Percentiles rank a stretch among this genome's conserved stretches.
These are phyloP conservation scores for Aviceda subcristata DNA, from an alignment of 2,113 vertebrate species.

Conservation along the genomic window DNA sequence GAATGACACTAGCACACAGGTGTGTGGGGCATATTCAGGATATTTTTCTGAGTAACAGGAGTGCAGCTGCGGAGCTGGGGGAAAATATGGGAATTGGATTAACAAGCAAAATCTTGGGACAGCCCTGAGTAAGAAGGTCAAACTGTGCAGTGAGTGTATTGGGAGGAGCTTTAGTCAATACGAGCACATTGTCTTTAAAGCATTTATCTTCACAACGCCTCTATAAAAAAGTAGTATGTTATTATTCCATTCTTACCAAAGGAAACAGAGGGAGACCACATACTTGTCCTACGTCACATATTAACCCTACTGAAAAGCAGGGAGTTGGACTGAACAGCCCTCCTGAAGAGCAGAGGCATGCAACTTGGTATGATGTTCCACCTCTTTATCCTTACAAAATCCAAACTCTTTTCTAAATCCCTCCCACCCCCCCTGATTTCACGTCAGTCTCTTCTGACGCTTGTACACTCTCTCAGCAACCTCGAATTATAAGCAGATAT, in stretches of 20 bases:
- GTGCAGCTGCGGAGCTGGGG: neutral
- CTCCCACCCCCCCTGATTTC: neutral
- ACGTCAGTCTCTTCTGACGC: neutral
- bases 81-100: neutral
- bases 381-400: neutral
- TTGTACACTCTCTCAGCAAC: neutral
- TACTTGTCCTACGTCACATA: neutral
- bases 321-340: neutral
- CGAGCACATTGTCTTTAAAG: neutral
- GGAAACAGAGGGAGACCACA: neutral
- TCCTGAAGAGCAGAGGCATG: neutral
- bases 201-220: neutral
- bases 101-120: neutral
- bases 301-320: neutral
- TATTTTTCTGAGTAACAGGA: neutral
- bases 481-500: neutral
- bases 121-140: neutral
- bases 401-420: neutral
- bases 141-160: neutral
- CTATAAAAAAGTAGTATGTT: neutral
- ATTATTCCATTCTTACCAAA: neutral
- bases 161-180: neutral
- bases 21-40: neutral
- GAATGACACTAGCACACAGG: neutral
- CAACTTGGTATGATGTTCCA: fast-evolving